These are phyloP conservation scores for Butorides virescens DNA, from an alignment of 2,113 vertebrate genomes.

Conservation along the genomic window DNA sequence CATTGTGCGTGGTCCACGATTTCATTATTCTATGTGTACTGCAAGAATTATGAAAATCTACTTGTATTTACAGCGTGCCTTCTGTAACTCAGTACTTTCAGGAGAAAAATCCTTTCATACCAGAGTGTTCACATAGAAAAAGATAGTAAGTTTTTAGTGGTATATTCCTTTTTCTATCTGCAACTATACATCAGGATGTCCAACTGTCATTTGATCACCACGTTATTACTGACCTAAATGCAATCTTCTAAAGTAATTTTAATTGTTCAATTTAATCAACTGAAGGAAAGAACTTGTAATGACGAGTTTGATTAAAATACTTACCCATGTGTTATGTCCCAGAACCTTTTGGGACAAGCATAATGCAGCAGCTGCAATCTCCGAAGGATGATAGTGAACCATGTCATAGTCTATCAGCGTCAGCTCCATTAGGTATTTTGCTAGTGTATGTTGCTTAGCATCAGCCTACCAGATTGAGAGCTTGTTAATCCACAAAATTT, in stretches of 20 bases:
- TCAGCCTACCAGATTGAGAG: conserved; percentile 76
- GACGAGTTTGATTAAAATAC: neutral
- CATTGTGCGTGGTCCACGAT: neutral
- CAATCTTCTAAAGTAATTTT: neutral
- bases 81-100: neutral
- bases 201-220: neutral
- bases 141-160: fast-evolving
- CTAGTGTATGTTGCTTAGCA: conserved; percentile 86
- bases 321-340: conserved; percentile 83
- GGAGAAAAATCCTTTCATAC: neutral
- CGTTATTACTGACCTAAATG: neutral
- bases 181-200: neutral
- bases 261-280: fast-evolving
- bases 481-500: neutral
- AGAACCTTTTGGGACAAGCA: conserved; percentile 88
- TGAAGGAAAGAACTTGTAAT: neutral
- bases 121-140: neutral
- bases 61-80: neutral
- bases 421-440: conserved; percentile 95
- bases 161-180: neutral
- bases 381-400: conserved; percentile 90
- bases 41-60: neutral
- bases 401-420: conserved; percentile 91
- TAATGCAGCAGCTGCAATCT: conserved; percentile 86
- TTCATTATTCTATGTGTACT: neutral